Base-by-base conservation (phyloP, 1,140 invertebrate species). In the Pristionchus pacificus region DNA sequence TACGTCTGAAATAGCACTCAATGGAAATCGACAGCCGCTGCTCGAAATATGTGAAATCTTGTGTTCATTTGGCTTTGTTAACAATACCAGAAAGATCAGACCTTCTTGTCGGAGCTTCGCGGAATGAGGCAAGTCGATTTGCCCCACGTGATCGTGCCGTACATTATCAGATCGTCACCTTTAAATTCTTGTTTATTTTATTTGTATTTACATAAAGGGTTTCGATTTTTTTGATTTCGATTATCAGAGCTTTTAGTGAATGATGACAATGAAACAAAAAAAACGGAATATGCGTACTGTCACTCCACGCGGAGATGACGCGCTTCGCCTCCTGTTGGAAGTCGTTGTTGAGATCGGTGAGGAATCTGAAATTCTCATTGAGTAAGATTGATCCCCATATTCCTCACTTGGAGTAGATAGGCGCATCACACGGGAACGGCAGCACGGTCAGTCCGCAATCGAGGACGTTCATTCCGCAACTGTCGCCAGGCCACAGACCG, bases 401-500 rank as follows among this genome's bases (percentile, higher is more conserved):
- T n/a, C n/a, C n/a, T n/a, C n/a, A n/a, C 0, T 31, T 1, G 0
- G 64, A 63, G 25, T 74, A 74, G 60, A 30, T 66, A 28, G 61
- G 58, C 24, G 28, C 60, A 69, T 28, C 49, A 32, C 67, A 68
- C 29, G 65, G 70, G 31, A 70, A 55, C 67, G 33, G 55, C 25
- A 67, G 63, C 19, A 62, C 60, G 24, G 28, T 19, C n/a, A 59
- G 19, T 74, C 72, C 60, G 55, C 60, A 64, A 72, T 32, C 60
- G 29, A 72, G 57, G 30, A 65, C 60, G 27, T 65, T 66, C 31
- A 55, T 57, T 60, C 65, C 71, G 38, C 70, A 74, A 65, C 38
- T 58, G 27, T 63, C 60, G 25, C 72, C 72, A 19, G 72, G 72
- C 71, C 71, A 74, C 1, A 73, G 61, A 10, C 72, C 72, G 25